Percentiles rank a stretch among this genome's conserved stretches.
Evolutionary conservation across 2,888 invertebrate species (phyloP).

Genomic region (Ptychoptera albimana): DNA sequence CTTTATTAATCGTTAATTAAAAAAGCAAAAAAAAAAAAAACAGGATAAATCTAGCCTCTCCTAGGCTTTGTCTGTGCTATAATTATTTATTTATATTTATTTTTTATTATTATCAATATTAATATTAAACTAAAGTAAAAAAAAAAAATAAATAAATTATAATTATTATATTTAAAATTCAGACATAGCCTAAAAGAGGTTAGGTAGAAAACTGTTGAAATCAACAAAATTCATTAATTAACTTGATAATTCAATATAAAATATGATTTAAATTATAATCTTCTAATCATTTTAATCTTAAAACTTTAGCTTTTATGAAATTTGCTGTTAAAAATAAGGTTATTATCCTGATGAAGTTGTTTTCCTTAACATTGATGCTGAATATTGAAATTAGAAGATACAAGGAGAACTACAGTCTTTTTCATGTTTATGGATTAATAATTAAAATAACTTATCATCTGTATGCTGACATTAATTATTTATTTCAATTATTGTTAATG

Average conservation of each 20-base stretch:
- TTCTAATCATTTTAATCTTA: too few species aligned
- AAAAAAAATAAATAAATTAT: not conserved
- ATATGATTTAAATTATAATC: too few species aligned
- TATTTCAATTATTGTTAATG: too few species aligned
- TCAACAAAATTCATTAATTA: too few species aligned
- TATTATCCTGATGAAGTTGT: not conserved
- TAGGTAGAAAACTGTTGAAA: slow-evolving; percentile 34
- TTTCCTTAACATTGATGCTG: not conserved
- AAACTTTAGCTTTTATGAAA: too few species aligned
- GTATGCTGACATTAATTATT: too few species aligned
- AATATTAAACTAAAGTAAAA: slow-evolving; percentile 5
- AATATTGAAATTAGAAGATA: too few species aligned
- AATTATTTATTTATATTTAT: slow-evolving; percentile 5
- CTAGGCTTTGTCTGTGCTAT: slow-evolving; percentile 43
- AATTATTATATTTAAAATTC: slow-evolving; percentile 14
- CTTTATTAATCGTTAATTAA: not conserved
- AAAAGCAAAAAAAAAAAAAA: slow-evolving; percentile 8
- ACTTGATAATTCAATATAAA: too few species aligned
- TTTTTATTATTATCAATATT: slow-evolving; percentile 4
- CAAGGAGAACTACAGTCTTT: too few species aligned
- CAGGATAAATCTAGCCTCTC: slow-evolving; percentile 39
- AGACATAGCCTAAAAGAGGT: slow-evolving; percentile 49
- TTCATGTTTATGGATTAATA: too few species aligned
- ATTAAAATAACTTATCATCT: too few species aligned
- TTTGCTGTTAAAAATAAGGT: too few species aligned